A percentile compares a stretch with the other conserved stretches of the same genome.
Evolutionary conservation across 2,797 vertebrate genomes (phyloP).

Genomic region (Agapornis canus): DNA sequence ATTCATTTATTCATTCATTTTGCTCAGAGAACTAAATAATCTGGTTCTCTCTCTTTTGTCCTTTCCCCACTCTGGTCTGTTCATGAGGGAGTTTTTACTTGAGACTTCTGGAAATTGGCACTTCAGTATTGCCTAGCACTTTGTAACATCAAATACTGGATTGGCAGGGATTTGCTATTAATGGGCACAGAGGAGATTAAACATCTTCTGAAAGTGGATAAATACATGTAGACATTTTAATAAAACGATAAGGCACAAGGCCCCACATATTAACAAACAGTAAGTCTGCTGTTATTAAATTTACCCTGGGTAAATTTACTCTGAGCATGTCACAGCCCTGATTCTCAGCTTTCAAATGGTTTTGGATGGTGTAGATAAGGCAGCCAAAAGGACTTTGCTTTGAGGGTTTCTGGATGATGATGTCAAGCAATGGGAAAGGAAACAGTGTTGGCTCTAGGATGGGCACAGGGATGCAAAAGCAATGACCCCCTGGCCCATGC

Average conservation of each 20-base stretch:
- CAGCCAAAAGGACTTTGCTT: not conserved
- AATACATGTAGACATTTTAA: constrained; percentile 9
- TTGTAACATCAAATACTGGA: not conserved
- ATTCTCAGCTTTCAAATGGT: not conserved
- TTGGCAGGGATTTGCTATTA: not conserved
- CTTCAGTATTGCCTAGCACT: not conserved
- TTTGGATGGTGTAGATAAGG: not conserved
- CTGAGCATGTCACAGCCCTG: not conserved
- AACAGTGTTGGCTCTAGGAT: not conserved
- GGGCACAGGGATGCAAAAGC: not conserved
- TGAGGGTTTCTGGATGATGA: not conserved
- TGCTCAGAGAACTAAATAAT: not conserved
- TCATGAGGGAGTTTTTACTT: not conserved
- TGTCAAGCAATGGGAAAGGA: not conserved
- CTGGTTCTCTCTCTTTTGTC: not conserved
- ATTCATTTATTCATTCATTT: not conserved
- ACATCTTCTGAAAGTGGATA: not conserved
- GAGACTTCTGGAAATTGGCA: not conserved
- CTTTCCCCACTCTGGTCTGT: not conserved
- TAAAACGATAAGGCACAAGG: not conserved
- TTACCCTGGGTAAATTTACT: not conserved
- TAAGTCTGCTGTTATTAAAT: not conserved
- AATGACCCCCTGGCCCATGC: accelerated
- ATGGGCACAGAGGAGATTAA: not conserved
- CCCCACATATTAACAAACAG: not conserved